Evolutionary conservation across 1,140 invertebrate species (phyloP).

Genomic region (Brachionus angularis): DNA sequence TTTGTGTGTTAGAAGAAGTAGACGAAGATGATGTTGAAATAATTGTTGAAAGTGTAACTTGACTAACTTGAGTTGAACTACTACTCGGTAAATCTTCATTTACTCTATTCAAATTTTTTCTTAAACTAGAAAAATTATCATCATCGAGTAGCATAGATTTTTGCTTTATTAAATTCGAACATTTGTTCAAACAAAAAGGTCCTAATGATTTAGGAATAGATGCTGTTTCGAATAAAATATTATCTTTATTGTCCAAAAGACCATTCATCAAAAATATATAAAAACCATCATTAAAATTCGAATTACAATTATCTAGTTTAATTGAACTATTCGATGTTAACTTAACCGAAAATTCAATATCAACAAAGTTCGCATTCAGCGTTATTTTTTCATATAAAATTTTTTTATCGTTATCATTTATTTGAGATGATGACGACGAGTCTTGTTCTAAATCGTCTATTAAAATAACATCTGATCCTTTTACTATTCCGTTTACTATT

Average conservation of each 20-base stretch:
- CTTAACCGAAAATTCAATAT: slow-evolving; percentile 35
- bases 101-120: background rate
- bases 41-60: background rate
- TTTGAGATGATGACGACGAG: background rate
- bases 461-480: slow-evolving; percentile 29
- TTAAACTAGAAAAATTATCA: too few relatives aligned
- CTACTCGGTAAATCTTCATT: background rate
- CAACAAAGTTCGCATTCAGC: background rate
- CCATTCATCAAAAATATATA: slow-evolving; percentile 42
- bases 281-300: slow-evolving; percentile 7
- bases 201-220: slow-evolving; percentile 28
- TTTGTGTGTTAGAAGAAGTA: background rate
- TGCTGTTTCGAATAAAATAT: slow-evolving; percentile 33
- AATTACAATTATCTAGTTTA: slow-evolving; percentile 6
- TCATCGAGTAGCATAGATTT: too few relatives aligned
- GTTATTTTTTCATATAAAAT: background rate
- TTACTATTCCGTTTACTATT: slow-evolving; percentile 26
- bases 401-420: slow-evolving; percentile 28
- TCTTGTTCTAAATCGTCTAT: slow-evolving; percentile 24
- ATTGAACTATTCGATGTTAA: slow-evolving; percentile 8
- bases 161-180: too few relatives aligned
- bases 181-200: slow-evolving; percentile 4
- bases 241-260: background rate
- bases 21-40: background rate
- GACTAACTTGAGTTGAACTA: too few relatives aligned